phyloP scores from a whole-genome alignment of 2,888 invertebrate genomes.

The Pristionchus mayeri region DNA sequence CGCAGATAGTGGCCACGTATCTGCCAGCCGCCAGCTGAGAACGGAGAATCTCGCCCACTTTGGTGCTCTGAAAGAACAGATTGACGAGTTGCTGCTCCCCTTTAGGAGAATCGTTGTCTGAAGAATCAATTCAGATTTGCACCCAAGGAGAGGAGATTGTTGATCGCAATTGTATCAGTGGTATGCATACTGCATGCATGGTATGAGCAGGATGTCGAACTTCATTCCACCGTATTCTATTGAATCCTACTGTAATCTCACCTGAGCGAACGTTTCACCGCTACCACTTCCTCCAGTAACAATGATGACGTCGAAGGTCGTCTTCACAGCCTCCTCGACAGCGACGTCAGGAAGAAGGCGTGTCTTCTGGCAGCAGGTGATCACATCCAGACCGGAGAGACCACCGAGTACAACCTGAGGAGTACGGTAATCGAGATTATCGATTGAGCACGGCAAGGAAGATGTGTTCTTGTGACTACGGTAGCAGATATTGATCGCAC shows the following conservation, averaged over 20 bases:
- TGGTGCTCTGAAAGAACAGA: constrained; percentile 80
- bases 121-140: too few relatives aligned
- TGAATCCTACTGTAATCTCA: too few relatives aligned
- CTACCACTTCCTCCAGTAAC: constrained; percentile 88
- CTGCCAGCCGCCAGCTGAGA: constrained; percentile 85
- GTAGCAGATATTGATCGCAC: constrained; percentile 51
- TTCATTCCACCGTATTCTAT: too few relatives aligned
- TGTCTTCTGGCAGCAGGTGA: constrained; percentile 86
- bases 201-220: too few relatives aligned
- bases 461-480: neutral
- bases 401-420: constrained; percentile 86
- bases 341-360: constrained; percentile 87
- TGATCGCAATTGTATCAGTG: too few relatives aligned
- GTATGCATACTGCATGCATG: too few relatives aligned
- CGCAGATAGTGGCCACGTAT: constrained; percentile 94
- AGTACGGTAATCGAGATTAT: neutral
- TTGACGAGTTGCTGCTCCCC: too few relatives aligned
- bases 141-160: too few relatives aligned
- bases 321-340: constrained; percentile 80
- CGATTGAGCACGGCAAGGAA: too few relatives aligned
- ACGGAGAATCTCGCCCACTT: constrained; percentile 87
- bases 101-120: too few relatives aligned
- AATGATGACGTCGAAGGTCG: constrained; percentile 84
- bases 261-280: constrained; percentile 84
- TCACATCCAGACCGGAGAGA: constrained; percentile 81